Evolutionary conservation across 2,888 invertebrate genomes (phyloP).

Genomic region (Acholoe squamosa): DNA sequence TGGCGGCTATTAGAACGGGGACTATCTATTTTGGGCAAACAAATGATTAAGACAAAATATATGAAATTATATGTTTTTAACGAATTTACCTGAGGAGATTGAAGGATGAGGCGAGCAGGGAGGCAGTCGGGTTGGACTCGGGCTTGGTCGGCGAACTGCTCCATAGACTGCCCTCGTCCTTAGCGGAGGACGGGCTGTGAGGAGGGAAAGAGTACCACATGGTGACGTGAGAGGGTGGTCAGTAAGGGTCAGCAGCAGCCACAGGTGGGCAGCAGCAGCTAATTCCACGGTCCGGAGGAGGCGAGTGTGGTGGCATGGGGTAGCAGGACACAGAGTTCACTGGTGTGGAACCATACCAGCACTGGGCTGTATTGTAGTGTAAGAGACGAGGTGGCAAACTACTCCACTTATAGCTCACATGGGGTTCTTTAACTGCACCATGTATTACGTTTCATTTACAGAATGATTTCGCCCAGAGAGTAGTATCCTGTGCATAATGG

Average conservation of each 20-base stretch:
- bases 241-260: not conserved
- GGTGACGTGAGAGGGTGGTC: not conserved
- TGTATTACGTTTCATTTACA: too few relatives aligned
- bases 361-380: too few relatives aligned
- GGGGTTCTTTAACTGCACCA: too few relatives aligned
- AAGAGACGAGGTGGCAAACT: too few relatives aligned
- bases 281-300: constrained; percentile 4
- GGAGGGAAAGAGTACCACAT: constrained; percentile 57
- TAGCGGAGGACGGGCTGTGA: constrained; percentile 24
- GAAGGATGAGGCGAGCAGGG: constrained; percentile 55
- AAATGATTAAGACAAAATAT: not conserved
- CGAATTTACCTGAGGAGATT: constrained; percentile 47
- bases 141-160: constrained; percentile 49
- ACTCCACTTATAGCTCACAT: too few relatives aligned
- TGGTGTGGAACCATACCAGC: too few relatives aligned
- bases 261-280: not conserved
- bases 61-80: not conserved
- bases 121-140: constrained; percentile 59
- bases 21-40: too few relatives aligned
- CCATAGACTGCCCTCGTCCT: constrained; percentile 31
- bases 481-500: too few relatives aligned
- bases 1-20: too few relatives aligned
- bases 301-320: not conserved
- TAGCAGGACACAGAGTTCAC: too few relatives aligned
- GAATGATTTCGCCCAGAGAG: too few relatives aligned